phyloP scores from a whole-genome alignment of 2,888 invertebrate genomes.

The Hemistola chrysoprasaria region DNA sequence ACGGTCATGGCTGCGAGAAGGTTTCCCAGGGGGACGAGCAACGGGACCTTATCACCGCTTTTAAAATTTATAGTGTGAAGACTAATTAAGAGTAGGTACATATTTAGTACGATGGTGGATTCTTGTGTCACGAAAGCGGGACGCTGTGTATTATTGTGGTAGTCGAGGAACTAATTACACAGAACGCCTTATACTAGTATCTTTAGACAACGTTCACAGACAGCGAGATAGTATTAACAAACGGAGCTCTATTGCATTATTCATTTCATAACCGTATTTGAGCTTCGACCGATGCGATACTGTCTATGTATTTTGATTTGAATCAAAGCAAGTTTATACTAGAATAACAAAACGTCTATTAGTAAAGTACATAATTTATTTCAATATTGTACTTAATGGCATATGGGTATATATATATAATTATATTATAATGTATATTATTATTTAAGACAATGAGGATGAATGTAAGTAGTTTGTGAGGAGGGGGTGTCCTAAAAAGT shows the following conservation, averaged over 20 bases:
- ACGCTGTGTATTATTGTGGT: slow-evolving; percentile 56
- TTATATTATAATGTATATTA: too few relatives aligned
- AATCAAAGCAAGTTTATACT: neutral
- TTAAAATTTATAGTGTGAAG: slow-evolving; percentile 75
- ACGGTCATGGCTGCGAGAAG: slow-evolving; percentile 14
- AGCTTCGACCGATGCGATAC: slow-evolving; percentile 6
- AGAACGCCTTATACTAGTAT: slow-evolving; percentile 60
- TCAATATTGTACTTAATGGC: too few relatives aligned
- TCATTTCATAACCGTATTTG: slow-evolving; percentile 20
- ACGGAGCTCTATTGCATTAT: slow-evolving; percentile 15
- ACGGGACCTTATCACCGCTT: slow-evolving; percentile 74
- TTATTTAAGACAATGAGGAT: too few relatives aligned
- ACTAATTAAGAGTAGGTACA: slow-evolving; percentile 65
- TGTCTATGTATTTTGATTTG: slow-evolving; percentile 15
- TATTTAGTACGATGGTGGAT: slow-evolving; percentile 60
- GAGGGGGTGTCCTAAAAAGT: too few relatives aligned
- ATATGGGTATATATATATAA: too few relatives aligned
- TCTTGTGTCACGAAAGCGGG: slow-evolving; percentile 63
- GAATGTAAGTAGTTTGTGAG: too few relatives aligned
- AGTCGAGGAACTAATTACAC: slow-evolving; percentile 59
- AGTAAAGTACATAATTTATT: slow-evolving; percentile 4
- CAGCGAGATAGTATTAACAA: slow-evolving; percentile 59
- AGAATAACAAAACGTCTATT: neutral
- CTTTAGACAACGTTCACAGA: slow-evolving; percentile 53
- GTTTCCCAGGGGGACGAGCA: slow-evolving; percentile 35